Evolutionary conservation across 2,888 invertebrate species (phyloP).

Genomic region (Hybos culiciformis): DNA sequence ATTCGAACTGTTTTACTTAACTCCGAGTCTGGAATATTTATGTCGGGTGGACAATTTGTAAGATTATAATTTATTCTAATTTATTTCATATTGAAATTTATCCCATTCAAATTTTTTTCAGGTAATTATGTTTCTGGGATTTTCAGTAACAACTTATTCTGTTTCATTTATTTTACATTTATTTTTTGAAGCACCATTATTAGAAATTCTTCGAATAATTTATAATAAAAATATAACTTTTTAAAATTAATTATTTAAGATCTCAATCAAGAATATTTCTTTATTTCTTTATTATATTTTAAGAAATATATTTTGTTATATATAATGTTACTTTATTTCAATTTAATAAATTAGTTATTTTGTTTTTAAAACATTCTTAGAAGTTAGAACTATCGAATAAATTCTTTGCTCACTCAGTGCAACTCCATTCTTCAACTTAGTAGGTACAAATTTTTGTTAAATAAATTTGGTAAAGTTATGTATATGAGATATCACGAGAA

Average conservation of each 20-base stretch:
- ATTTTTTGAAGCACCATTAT: conserved; percentile 46
- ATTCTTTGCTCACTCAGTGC: too few relatives aligned
- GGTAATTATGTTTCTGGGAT: conserved; percentile 42
- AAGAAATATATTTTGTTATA: too few relatives aligned
- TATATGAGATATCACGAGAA: too few relatives aligned
- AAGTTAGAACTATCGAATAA: too few relatives aligned
- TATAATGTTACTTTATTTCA: too few relatives aligned
- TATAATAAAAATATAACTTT: neutral
- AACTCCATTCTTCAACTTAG: too few relatives aligned
- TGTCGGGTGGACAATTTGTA: conserved; percentile 38
- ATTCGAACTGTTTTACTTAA: conserved; percentile 37
- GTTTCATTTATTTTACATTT: conserved; percentile 39
- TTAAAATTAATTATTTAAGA: neutral
- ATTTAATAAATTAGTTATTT: too few relatives aligned
- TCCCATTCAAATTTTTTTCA: conserved; percentile 23
- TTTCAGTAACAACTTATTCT: conserved; percentile 33
- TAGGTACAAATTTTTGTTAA: too few relatives aligned
- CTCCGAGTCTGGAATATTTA: conserved; percentile 37
- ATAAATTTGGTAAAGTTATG: too few relatives aligned
- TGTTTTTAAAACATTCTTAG: too few relatives aligned
- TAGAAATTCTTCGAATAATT: conserved; percentile 33
- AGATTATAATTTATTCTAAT: conserved; percentile 18
- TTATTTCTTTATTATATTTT: too few relatives aligned
- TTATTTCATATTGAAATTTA: neutral
- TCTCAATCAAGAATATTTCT: too few relatives aligned